Percentiles rank a stretch among this genome's conserved stretches.
phyloP scores from a whole-genome alignment of 2,113 vertebrate species.

The Crotalus tigris region DNA sequence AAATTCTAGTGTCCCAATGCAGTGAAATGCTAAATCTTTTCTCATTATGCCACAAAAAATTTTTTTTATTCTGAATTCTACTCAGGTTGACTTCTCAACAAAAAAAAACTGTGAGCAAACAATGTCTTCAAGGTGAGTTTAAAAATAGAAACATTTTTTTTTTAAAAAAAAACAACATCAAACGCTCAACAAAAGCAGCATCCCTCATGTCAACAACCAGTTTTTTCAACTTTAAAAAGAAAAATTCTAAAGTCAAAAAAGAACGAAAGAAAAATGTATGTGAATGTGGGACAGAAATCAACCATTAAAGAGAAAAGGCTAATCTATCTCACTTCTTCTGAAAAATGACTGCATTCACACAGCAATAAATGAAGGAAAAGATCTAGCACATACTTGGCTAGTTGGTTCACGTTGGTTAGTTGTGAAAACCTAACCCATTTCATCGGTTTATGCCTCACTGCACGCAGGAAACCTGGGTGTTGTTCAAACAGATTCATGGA shows the following conservation, averaged over 20 bases:
- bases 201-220: not conserved
- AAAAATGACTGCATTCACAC: too few species aligned
- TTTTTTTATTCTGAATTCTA: not conserved
- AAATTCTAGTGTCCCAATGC: not conserved
- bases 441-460: not conserved
- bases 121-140: not conserved
- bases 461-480: not conserved
- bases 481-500: not conserved
- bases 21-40: not conserved
- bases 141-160: not conserved
- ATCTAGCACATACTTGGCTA: not conserved
- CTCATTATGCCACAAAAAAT: not conserved
- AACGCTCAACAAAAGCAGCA: not conserved
- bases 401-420: not conserved
- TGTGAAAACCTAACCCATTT: not conserved
- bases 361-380: not conserved
- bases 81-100: not conserved
- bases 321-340: not conserved
- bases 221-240: not conserved
- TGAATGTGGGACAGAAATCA: not conserved
- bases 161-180: not conserved
- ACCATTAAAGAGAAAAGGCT: not conserved
- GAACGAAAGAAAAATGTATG: not conserved
- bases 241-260: not conserved
- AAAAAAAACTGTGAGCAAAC: not conserved